Evolutionary conservation across 2,113 vertebrate species (phyloP), one percentile per base, ranked within the genome.

Genomic region (Danionella cerebrum): DNA sequence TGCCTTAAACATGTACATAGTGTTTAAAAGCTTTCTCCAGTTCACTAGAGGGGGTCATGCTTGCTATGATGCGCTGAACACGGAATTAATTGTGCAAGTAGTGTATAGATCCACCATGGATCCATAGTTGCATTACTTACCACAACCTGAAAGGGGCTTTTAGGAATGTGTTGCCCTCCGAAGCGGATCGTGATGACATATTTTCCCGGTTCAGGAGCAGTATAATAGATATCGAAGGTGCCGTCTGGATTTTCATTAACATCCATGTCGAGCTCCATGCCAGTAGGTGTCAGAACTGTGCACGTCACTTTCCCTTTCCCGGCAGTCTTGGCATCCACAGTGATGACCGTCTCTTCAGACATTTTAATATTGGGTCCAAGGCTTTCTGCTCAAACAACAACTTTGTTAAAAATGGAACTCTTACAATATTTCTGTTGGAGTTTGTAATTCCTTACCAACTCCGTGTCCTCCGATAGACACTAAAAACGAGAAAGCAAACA

Each of bases 151-250:
- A 96, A 96, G 53, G 93, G 93, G 77, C 93, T 95, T 78, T 93
- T 94, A 45, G 93, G 93, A 76, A 96, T 90, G 76, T 92, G 90
- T 72, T 94, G 91, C 1, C 93, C 93, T 14, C 93, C 93, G 0
- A 96, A 96, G 47, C 93, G 92, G 72, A 96, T 92, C 67, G 92
- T 93, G 80, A 96, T 94, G 70, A 92, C 86, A 29, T 96, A 95
- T 79, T 96, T 96, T 33, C 93, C 93, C 0, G 93, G 92, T 75
- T 94, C 88, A 0, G 93, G 92, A 2, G 93, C 93, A 0, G 93
- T 96, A 81, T 96, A 96, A 83, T 93, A 96, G 80, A 96, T 96
- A 71, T 96, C 93, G 25, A 94, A 96, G 65, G 93, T 96, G 6
- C 93, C 93, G 1, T 96, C 90, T 0, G 71, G 84, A 78, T 90